Base-by-base conservation (phyloP, 2,113 vertebrate genomes). In the Caloenas nicobarica region DNA sequence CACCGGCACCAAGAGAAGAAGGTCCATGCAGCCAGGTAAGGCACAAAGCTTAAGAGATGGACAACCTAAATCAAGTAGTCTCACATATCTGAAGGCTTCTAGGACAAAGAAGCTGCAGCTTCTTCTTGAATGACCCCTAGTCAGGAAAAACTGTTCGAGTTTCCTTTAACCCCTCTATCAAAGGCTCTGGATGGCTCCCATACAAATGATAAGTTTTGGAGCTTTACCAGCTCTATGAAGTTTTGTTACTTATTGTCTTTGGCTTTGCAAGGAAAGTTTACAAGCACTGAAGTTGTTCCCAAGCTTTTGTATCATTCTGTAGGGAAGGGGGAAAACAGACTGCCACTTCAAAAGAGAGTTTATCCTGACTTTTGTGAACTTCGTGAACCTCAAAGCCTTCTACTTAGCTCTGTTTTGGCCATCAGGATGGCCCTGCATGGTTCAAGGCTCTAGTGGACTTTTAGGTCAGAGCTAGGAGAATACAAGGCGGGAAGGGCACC, bases 161-260 rank as follows among this genome's bases (percentile, higher is more conserved):
- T 84, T 86, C 62, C 44, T 87, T 50, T 91, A 38, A 73, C 22
- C 42, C 29, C 51, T 88, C 56, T 78, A 18, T 86, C 82, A 93
- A 90, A 96, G 69, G 31, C n/a, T 90, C 40, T 94, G 80, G 48
- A 89, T 89, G n/a, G n/a, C 53, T 96, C 61, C 65, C 80, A 86
- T 40, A 87, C 51, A 94, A 92, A 89, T 51, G 86, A 88, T 89
- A 77, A 91, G 65, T 91, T 92, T 85, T 96, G 93, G 92, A 94
- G n/a, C 78, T 93, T 94, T 94, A 66, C 78, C 89, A 97, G 36
- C 53, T 89, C 70, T 92, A 0, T 82, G 93, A 95, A 93, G 66
- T 88, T 91, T 51, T 94, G 61, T 96, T 89, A 86, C 66, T 91
- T 93, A 81, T 95, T 88, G 91, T 94, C 88, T 96, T 97, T 93